Conservation (phyloP, 2,113 vertebrate genomes). For the Cyprichromis sp. region DNA sequence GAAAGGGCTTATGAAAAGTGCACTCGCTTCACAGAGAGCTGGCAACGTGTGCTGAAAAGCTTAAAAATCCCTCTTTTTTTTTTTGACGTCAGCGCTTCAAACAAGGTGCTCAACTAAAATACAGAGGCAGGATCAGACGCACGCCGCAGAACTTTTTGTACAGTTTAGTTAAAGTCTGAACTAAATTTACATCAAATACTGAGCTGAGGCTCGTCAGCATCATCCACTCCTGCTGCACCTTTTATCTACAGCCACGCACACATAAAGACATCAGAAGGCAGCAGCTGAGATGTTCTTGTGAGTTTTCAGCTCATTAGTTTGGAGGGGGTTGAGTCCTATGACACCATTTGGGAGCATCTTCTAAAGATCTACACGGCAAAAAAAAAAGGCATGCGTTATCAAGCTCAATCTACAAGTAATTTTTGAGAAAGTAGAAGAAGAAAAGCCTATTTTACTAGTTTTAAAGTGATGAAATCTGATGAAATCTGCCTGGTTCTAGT, state of each 20-base stretch:
- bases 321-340: background rate
- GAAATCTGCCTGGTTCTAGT: background rate
- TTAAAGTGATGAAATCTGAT: background rate
- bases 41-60: background rate
- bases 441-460: background rate
- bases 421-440: background rate
- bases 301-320: background rate
- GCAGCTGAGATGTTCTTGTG: background rate
- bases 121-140: background rate
- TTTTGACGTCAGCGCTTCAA: background rate
- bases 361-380: background rate
- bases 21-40: background rate
- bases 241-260: background rate
- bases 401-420: background rate
- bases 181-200: background rate
- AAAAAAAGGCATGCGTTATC: background rate
- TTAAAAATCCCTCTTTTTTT: background rate
- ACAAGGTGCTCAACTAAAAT: background rate
- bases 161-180: background rate
- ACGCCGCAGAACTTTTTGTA: background rate
- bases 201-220: accelerated
- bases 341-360: background rate
- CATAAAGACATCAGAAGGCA: background rate
- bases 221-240: background rate
- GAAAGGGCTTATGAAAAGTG: constrained; percentile 28